Percentiles rank a stretch among this genome's conserved stretches.
Conservation (phyloP, 2,113 vertebrate species). For the Oncorhynchus gorbuscha region DNA sequence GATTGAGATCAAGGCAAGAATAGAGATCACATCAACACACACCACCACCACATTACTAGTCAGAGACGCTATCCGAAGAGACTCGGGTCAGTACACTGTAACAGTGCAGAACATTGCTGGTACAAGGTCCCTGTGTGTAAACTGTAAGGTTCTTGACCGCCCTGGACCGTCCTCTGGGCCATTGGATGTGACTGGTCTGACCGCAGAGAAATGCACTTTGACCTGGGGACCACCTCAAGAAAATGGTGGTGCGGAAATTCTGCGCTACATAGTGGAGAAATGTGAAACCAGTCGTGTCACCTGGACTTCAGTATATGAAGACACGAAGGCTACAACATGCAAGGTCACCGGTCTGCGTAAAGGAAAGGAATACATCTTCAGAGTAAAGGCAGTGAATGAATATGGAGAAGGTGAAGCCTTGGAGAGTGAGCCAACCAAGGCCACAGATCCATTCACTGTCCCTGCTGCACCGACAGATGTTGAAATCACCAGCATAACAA, state of each 20-base stretch:
- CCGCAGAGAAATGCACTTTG: constrained; percentile 91
- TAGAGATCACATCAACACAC: constrained; percentile 91
- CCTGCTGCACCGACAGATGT: constrained; percentile 87
- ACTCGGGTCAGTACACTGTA: constrained; percentile 92
- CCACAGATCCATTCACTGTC: constrained; percentile 90
- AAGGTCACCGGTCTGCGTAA: constrained; percentile 95
- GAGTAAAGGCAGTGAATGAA: constrained; percentile 94
- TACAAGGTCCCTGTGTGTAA: constrained; percentile 86
- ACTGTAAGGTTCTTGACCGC: constrained; percentile 94
- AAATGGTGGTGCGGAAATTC: constrained; percentile 93
- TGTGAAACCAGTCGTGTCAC: constrained; percentile 95
- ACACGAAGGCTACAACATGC: constrained; percentile 91
- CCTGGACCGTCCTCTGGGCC: constrained; percentile 94
- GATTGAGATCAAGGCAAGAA: constrained; percentile 89
- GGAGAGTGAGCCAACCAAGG: constrained; percentile 88
- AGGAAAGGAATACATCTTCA: constrained; percentile 97
- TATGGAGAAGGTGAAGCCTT: constrained; percentile 90
- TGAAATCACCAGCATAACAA: constrained; percentile 88
- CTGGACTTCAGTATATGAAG: constrained; percentile 91
- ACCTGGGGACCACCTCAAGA: constrained; percentile 94
- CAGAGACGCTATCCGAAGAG: constrained; percentile 88
- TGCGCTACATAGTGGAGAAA: constrained; percentile 95
- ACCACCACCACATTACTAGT: constrained; percentile 80
- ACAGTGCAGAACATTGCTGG: constrained; percentile 94
- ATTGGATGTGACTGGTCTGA: constrained; percentile 85